Evolutionary conservation across 2,888 invertebrate species (phyloP).

Genomic region (Willowsia nigromaculata): DNA sequence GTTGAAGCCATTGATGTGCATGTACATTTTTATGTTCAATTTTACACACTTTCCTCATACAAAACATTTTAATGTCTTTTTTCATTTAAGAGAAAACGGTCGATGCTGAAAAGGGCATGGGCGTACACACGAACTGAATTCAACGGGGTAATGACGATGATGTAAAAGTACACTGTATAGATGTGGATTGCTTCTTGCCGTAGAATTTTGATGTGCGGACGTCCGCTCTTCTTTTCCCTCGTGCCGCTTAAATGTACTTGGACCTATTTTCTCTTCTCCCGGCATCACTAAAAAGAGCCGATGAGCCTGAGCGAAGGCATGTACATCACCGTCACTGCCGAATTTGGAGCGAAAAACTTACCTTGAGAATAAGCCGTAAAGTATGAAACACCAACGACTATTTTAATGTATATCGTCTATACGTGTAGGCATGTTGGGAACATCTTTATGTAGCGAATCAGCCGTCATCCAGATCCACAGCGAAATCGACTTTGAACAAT

Average conservation of each 20-base stretch:
- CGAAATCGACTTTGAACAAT: conserved; percentile 39
- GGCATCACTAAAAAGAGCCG: background rate
- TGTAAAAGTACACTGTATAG: background rate
- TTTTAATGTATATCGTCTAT: background rate
- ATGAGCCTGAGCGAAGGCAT: background rate
- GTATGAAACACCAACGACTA: background rate
- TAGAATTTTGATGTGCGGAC: conserved; percentile 43
- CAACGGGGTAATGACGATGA: background rate
- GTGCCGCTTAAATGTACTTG: background rate
- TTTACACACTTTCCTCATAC: conserved; percentile 39
- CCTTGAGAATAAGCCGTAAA: background rate
- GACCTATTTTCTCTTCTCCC: background rate
- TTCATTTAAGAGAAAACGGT: background rate
- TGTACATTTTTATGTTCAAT: conserved; percentile 41
- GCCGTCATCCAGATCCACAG: conserved; percentile 5
- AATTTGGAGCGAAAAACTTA: background rate
- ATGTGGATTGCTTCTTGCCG: background rate
- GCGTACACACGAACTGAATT: background rate
- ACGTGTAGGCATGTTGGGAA: no score
- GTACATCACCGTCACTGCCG: background rate
- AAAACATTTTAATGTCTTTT: conserved; percentile 46
- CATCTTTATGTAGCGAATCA: background rate
- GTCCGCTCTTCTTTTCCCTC: conserved; percentile 31
- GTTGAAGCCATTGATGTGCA: background rate
- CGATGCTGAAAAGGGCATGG: background rate